These are phyloP conservation scores for Megaceryle maxima DNA, from an alignment of 2,113 vertebrate species.

Conservation along the genomic window DNA sequence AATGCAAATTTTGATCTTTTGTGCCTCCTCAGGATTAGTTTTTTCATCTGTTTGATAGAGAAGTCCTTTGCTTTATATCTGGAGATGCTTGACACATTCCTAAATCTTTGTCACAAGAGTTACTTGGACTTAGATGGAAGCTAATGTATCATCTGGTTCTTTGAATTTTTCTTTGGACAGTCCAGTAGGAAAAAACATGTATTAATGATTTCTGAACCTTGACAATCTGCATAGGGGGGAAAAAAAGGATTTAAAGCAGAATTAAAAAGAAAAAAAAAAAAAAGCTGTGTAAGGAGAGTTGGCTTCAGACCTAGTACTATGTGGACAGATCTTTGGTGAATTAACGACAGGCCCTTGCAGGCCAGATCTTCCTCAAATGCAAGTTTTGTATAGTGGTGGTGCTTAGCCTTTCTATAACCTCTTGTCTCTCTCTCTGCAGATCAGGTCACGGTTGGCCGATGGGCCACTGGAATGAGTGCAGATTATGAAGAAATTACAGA, in stretches of 20 bases:
- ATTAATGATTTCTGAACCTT: background rate
- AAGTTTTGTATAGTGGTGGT: background rate
- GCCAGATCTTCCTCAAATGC: background rate
- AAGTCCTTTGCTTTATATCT: background rate
- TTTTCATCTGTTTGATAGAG: background rate
- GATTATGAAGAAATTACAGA: constrained; percentile 87
- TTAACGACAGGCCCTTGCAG: background rate
- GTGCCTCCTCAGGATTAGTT: background rate
- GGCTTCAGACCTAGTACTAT: background rate
- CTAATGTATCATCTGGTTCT: background rate
- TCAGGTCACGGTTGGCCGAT: constrained; percentile 84
- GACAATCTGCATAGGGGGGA: accelerated
- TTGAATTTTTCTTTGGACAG: background rate
- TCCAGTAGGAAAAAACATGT: background rate
- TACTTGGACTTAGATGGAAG: background rate
- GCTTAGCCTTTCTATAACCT: background rate
- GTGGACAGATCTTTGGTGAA: background rate
- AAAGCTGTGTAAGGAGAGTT: background rate
- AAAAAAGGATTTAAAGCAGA: background rate
- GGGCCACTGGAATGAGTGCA: constrained; percentile 87
- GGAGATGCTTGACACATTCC: background rate
- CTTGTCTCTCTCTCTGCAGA: constrained; percentile 68
- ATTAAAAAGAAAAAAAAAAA: background rate
- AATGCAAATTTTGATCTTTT: background rate
- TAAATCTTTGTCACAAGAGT: background rate